A percentile compares a stretch with the other conserved stretches of the same genome.
phyloP scores from a whole-genome alignment of 1,140 invertebrate genomes.

The Nilaparvata lugens region DNA sequence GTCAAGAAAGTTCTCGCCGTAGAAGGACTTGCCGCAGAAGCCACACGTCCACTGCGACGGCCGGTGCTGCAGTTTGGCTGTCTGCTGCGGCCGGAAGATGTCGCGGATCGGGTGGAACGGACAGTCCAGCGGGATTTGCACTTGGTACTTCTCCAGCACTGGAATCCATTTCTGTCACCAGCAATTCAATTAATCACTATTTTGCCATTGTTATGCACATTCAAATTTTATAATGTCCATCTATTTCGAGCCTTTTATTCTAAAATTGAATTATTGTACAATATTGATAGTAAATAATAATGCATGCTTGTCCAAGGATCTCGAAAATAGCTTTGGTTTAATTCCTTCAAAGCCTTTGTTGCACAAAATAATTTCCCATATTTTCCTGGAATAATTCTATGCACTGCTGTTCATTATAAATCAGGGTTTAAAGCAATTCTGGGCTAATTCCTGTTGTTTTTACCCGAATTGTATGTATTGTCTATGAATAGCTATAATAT shows the following conservation, averaged over 20 bases:
- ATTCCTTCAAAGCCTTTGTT: too few relatives aligned
- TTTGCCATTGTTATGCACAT: neutral
- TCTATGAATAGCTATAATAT: too few relatives aligned
- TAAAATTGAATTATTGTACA: too few relatives aligned
- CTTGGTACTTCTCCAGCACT: constrained; percentile 73
- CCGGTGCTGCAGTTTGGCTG: constrained; percentile 67
- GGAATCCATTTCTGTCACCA: constrained; percentile 69
- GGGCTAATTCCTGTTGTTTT: too few relatives aligned
- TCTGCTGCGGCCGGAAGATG: constrained; percentile 75
- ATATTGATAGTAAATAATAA: too few relatives aligned
- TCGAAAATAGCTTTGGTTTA: too few relatives aligned
- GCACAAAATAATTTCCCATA: too few relatives aligned
- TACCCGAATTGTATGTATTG: too few relatives aligned
- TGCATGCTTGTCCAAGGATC: too few relatives aligned
- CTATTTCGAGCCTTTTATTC: neutral
- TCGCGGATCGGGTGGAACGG: constrained; percentile 80
- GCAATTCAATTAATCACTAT: neutral
- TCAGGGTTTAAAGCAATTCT: too few relatives aligned
- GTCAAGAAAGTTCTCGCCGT: constrained; percentile 79
- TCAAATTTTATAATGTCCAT: neutral
- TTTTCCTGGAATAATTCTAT: too few relatives aligned
- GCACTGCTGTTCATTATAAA: too few relatives aligned
- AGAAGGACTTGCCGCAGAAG: constrained; percentile 86
- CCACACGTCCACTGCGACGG: constrained; percentile 84
- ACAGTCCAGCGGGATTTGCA: constrained; percentile 76